Evolutionary conservation across 2,113 vertebrate species (phyloP).

Genomic region (Pycnonotus jocosus): DNA sequence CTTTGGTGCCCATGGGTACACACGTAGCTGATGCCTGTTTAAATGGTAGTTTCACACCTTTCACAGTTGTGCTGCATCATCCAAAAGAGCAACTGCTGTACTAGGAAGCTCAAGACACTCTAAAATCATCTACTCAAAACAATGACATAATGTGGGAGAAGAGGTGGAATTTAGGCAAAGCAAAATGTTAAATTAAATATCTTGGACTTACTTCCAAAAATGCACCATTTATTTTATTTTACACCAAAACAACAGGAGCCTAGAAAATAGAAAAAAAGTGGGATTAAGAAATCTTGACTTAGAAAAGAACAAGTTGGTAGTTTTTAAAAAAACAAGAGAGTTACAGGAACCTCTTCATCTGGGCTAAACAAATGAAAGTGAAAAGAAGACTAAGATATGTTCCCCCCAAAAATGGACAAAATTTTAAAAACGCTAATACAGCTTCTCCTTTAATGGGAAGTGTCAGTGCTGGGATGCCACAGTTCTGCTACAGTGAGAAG

Average conservation of each 20-base stretch:
- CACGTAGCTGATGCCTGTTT: neutral
- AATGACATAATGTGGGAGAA: neutral
- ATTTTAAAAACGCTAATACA: neutral
- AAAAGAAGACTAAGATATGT: neutral
- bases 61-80: neutral
- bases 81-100: neutral
- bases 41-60: slow-evolving; percentile 27
- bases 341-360: neutral
- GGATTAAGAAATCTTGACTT: neutral
- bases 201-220: neutral
- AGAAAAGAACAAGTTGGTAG: neutral
- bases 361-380: neutral
- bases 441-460: neutral
- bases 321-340: neutral
- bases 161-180: neutral
- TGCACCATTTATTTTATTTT: neutral
- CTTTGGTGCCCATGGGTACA: neutral
- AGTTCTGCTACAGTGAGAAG: neutral
- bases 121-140: neutral
- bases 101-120: neutral
- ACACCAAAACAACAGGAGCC: neutral
- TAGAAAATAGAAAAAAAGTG: neutral
- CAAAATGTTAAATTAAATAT: neutral
- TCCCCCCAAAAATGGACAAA: neutral
- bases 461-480: neutral